These are phyloP conservation scores for Mesocentrotus franciscanus DNA, from an alignment of 53 echinoderm and acorn worm genomes.

Conservation along the genomic window DNA sequence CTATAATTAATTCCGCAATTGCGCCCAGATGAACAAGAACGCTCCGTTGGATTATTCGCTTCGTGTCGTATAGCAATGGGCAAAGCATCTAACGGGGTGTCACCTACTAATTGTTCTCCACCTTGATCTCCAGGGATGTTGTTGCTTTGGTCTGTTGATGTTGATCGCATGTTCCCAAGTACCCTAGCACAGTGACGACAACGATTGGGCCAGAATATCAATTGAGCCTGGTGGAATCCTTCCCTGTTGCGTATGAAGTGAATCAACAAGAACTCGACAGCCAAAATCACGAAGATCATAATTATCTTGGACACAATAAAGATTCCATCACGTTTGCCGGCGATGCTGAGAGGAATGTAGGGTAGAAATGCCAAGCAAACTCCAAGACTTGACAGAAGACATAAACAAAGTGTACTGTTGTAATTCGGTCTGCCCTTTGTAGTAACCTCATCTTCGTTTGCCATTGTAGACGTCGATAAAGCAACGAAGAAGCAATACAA, in stretches of 20 bases:
- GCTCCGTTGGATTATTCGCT: background rate
- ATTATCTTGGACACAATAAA: background rate
- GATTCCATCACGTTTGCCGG: background rate
- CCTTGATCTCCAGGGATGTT: background rate
- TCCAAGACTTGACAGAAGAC: constrained; percentile 50
- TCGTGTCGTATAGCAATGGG: background rate
- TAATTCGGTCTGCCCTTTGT: background rate
- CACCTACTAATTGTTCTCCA: too few relatives aligned
- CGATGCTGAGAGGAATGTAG: background rate
- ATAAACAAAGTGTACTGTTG: constrained; percentile 18
- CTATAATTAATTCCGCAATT: background rate
- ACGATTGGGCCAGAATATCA: constrained; percentile 35
- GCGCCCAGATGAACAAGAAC: background rate
- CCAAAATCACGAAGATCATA: background rate
- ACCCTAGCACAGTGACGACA: constrained; percentile 42
- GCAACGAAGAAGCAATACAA: background rate
- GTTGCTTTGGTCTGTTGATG: background rate
- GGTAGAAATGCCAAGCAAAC: constrained; percentile 49
- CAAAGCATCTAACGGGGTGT: background rate
- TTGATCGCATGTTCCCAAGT: background rate
- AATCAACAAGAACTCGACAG: constrained; percentile 8
- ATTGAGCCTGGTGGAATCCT: constrained; percentile 23
- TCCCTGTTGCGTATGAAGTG: constrained; percentile 25
- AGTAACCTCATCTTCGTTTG: background rate
- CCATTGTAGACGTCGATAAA: background rate